Conservation (phyloP, 2,113 vertebrate genomes). For the Brevimyrus niger region DNA sequence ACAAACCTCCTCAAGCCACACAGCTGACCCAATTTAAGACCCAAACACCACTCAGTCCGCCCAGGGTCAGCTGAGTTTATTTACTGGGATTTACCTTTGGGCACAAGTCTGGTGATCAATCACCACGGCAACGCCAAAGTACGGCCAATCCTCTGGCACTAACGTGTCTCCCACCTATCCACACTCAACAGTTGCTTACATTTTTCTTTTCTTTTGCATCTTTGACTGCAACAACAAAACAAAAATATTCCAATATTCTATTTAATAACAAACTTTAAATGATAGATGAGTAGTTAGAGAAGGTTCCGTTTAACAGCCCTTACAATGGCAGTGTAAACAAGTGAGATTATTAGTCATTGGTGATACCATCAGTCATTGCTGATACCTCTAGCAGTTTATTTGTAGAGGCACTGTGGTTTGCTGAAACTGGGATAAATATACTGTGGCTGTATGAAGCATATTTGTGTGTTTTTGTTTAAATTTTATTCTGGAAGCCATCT, state of each 20-base stretch:
- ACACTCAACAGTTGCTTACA: background rate
- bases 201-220: background rate
- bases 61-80: constrained; percentile 6
- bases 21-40: background rate
- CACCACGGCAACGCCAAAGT: background rate
- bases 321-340: background rate
- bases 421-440: background rate
- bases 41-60: background rate
- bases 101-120: constrained; percentile 1
- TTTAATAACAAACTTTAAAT: background rate
- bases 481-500: constrained; percentile 4
- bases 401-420: background rate
- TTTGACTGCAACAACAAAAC: background rate
- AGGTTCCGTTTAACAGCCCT: background rate
- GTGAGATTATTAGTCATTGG: background rate
- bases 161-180: background rate
- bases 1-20: background rate
- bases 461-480: background rate
- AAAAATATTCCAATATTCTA: background rate
- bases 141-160: background rate
- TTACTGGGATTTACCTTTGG: background rate
- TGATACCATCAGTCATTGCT: constrained; percentile 3
- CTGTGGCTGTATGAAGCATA: background rate
- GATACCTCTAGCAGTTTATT: background rate
- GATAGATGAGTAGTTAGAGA: background rate